phyloP scores from a whole-genome alignment of 64 coral and sea anemone genomes.

The Pocillopora verrucosa region DNA sequence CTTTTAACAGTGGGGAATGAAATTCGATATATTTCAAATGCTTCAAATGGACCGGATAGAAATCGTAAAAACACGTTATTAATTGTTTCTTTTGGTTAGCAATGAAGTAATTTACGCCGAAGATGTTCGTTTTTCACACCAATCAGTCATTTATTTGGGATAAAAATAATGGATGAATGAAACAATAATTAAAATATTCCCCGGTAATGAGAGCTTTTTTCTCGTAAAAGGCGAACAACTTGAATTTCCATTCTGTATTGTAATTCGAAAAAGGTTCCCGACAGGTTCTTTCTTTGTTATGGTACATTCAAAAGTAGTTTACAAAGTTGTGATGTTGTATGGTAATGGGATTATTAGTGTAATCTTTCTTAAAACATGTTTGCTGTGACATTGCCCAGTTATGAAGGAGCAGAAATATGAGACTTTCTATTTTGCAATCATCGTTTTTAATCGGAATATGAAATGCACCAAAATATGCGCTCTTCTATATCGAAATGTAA shows the following conservation, averaged over 20 bases:
- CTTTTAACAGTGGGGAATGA: neutral
- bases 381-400: neutral
- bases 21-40: constrained; percentile 16
- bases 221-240: no score
- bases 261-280: neutral
- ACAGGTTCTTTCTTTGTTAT: neutral
- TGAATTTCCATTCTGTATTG: no score
- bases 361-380: neutral
- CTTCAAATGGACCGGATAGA: neutral
- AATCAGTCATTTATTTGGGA: neutral
- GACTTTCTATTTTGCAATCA: neutral
- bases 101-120: neutral
- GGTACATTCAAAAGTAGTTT: neutral
- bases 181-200: no score
- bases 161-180: neutral
- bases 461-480: neutral
- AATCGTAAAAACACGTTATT: neutral
- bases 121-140: neutral
- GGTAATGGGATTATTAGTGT: neutral
- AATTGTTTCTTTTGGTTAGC: neutral
- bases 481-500: neutral
- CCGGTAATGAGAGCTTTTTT: no score
- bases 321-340: neutral
- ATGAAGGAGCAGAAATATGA: neutral
- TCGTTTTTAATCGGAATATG: neutral